Evolutionary conservation across 2,113 vertebrate species (phyloP), one percentile per base, ranked within the genome.

Genomic region (Desmodus rotundus): DNA sequence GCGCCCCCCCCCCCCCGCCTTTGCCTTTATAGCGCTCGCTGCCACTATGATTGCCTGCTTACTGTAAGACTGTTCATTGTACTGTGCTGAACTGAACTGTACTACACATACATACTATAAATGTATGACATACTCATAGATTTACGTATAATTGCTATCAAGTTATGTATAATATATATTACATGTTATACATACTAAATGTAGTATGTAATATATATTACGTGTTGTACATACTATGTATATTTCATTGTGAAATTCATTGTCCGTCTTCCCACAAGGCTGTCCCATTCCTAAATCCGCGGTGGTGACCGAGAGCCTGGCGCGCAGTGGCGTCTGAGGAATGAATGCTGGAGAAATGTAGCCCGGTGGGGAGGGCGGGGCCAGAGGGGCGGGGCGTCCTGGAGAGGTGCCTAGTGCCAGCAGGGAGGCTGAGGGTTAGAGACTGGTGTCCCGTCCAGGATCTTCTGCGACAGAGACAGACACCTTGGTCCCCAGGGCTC

Each of bases 21-120:
- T 36, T 45, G 45, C 19, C 89, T 43, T 74, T 15, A 33, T 0
- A 31, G 28, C 13, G 11, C 2, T 52, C 15, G 3, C 1, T 19
- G 58, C 24, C 43, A 5, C 68, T 43, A 12, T 0, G 20, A 17
- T 41, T 3, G 1, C 14, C 4, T 12, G 17, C 52, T 90, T 61
- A 16, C 33, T 9, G 45, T 33, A 31, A 33, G 56, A 6, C 52
- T 36, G 19, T 20, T 41, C 38, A 43, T 43, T 43, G 7, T 7
- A 20, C 43, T 10, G 4, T 19, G 2, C 43, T 5, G 73, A 11
- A 1, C 43, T 47, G 4, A 9, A 0, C 1, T 28, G 17, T 5
- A 76, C 73, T 65, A 7, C 7, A 61, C 11, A 11, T 33, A 31
- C 6, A 28, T 31, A 14, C 13, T 26, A 13, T 31, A 31, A 28